Base-by-base conservation (phyloP, 2,113 vertebrate species). In the Zosterops japonicus region DNA sequence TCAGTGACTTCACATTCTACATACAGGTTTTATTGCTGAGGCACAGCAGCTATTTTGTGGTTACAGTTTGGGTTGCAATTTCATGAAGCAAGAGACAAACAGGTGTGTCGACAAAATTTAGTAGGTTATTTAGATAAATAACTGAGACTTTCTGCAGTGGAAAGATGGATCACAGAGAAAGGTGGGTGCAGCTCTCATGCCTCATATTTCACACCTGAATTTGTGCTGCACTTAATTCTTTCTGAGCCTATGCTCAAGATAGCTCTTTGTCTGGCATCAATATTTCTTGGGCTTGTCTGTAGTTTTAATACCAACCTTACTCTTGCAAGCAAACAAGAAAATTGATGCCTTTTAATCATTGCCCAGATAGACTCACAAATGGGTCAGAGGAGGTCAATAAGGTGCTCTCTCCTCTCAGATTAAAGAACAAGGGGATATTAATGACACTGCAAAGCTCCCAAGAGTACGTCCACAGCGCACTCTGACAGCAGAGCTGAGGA, bases 251-350 rank as follows among this genome's bases (percentile, higher is more conserved):
- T 22, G 44, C 21, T 91, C 60, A 90, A 90, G 23, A 27, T 55
- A 56, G 33, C 27, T 83, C 67, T 74, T 72, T 41, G 17, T 41
- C 46, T 75, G 60, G 65, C 36, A 72, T 59, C 57, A 42, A 9
- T 84, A 92, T 82, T 78, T 83, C 59, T 90, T 59, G 82, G 72
- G 35, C 64, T 77, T 4, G 2, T 16, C 49, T 84, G 52, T 19
- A 81, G 13, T 67, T 91, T 83, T 60, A 94, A 74, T 86, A 55
- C 29, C 57, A 90, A 53, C 39, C 42, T 61, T 70, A 35, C 23
- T 92, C 55, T 83, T 93, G 33, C 79, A 83, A 83, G 33, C 25
- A 70, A 93, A 92, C 47, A 53, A 78, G 69, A 81, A 83, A 92
- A 94, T 28, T 47, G 60, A 78, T 91, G 83, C 47, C 44, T 82